Conservation (phyloP, 2,113 vertebrate genomes). For the Cephalopterus ornatus region DNA sequence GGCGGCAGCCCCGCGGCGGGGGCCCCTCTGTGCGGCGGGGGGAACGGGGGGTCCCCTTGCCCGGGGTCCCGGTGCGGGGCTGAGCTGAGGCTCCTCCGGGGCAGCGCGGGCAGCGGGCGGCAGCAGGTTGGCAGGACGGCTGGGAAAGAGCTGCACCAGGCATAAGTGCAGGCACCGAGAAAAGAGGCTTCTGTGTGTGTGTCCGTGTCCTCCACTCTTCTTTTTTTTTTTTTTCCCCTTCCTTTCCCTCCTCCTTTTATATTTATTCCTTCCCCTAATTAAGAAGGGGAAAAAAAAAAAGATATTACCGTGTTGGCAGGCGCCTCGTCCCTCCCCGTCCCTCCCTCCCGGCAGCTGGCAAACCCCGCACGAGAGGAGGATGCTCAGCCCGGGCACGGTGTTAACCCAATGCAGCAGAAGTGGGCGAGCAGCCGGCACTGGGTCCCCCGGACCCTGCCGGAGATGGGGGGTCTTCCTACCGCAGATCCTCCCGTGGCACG, state of each 20-base stretch:
- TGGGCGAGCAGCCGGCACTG: not conserved
- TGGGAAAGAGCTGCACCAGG: not conserved
- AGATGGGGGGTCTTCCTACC: not conserved
- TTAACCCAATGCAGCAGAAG: not conserved
- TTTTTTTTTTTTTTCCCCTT: not conserved
- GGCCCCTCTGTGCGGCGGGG: not conserved
- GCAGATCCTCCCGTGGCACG: fast-evolving
- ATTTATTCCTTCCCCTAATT: slow-evolving; percentile 37
- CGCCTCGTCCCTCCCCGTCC: slow-evolving; percentile 27
- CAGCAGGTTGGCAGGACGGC: slow-evolving; percentile 24
- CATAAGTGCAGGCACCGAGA: slow-evolving; percentile 42
- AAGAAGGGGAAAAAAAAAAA: not conserved
- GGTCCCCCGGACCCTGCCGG: fast-evolving
- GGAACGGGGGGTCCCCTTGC: not conserved
- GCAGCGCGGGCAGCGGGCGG: not conserved
- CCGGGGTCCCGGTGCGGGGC: not conserved
- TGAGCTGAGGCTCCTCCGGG: not conserved
- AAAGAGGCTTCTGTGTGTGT: not conserved
- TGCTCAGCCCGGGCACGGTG: not conserved
- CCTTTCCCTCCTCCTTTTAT: slow-evolving; percentile 33
- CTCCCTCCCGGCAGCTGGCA: slow-evolving; percentile 32
- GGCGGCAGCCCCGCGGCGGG: not conserved
- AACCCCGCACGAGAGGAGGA: not conserved
- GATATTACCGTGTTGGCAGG: slow-evolving; percentile 24
- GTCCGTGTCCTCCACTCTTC: not conserved